Percentiles rank a stretch among this genome's conserved stretches.
Evolutionary conservation across 2,888 invertebrate genomes (phyloP).

Genomic region (Pachliopta kotzebuea): DNA sequence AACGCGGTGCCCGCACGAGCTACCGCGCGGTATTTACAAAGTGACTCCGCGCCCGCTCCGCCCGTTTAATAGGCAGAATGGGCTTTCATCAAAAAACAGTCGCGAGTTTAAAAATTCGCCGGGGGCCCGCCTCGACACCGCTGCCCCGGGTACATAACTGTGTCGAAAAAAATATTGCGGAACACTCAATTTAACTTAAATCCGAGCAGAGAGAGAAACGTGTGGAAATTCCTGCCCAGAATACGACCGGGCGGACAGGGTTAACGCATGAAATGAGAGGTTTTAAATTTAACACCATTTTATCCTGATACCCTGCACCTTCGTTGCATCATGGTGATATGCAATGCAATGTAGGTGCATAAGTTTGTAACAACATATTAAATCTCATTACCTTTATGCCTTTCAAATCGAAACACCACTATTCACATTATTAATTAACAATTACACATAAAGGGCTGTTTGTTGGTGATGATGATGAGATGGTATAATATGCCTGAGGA

Average conservation of each 20-base stretch:
- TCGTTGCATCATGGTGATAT: too few species aligned
- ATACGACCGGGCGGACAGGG: constrained; percentile 20
- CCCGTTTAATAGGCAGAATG: constrained; percentile 22
- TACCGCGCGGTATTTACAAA: constrained; percentile 20
- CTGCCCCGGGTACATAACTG: constrained; percentile 3
- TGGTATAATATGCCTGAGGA: too few species aligned
- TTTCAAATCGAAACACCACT: too few species aligned
- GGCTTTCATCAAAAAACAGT: constrained; percentile 25
- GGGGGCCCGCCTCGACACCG: constrained; percentile 9
- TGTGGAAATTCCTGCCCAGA: constrained; percentile 30
- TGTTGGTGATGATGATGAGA: too few species aligned
- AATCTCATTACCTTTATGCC: too few species aligned
- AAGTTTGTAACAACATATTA: too few species aligned
- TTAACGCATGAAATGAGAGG: neutral
- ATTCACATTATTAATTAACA: too few species aligned
- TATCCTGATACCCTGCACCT: too few species aligned
- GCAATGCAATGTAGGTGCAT: too few species aligned
- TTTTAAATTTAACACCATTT: too few species aligned
- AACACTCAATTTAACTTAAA: constrained; percentile 33
- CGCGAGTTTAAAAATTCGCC: constrained; percentile 21
- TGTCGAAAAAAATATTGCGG: constrained; percentile 22
- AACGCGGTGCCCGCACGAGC: constrained; percentile 11
- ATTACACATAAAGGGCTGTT: too few species aligned
- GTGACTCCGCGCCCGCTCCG: constrained; percentile 17
- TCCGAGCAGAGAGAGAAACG: constrained; percentile 28